A percentile compares a stretch with the other conserved stretches of the same genome.
These are phyloP conservation scores for Podiceps cristatus DNA, from an alignment of 2,113 vertebrate species.

Conservation along the genomic window DNA sequence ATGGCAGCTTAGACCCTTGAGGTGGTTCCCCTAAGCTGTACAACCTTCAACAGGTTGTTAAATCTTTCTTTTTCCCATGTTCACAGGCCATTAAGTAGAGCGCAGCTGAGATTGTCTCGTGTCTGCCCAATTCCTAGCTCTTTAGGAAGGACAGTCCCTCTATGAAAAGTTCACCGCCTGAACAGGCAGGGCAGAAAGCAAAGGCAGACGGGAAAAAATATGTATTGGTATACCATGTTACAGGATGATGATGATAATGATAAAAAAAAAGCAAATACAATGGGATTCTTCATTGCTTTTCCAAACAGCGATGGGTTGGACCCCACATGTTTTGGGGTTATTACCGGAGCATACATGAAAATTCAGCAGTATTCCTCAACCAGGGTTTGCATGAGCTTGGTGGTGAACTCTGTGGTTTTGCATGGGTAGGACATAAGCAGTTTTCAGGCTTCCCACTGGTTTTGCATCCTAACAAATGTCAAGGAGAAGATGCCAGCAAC, in stretches of 20 bases:
- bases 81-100: not conserved
- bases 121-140: not conserved
- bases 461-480: not conserved
- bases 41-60: not conserved
- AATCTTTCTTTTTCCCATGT: not conserved
- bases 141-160: not conserved
- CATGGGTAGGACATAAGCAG: not conserved
- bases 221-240: not conserved
- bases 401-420: not conserved
- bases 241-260: accelerated
- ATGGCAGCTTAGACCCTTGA: not conserved
- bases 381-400: not conserved
- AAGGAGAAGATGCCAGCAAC: not conserved
- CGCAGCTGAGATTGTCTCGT: not conserved
- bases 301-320: not conserved
- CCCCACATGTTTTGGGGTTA: not conserved
- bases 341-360: not conserved
- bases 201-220: not conserved
- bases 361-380: not conserved
- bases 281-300: not conserved
- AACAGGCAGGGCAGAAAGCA: not conserved
- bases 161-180: not conserved
- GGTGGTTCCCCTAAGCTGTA: not conserved
- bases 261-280: not conserved
- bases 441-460: not conserved